These are phyloP conservation scores for Galerucella pusilla DNA, from an alignment of 2,888 invertebrate species.

Conservation along the genomic window DNA sequence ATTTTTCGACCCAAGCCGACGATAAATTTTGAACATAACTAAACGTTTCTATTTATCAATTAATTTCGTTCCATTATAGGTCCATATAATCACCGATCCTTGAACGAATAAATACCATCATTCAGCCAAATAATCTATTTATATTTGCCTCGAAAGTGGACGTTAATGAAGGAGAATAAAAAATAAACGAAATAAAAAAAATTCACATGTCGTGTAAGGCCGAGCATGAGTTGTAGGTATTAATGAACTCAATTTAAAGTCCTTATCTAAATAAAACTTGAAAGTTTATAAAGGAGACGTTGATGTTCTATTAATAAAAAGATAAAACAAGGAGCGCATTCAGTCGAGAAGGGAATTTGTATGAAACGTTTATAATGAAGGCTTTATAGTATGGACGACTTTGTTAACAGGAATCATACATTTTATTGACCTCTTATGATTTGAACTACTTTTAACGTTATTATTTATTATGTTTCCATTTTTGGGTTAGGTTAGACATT, in stretches of 20 bases:
- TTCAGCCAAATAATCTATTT: neutral
- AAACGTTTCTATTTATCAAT: no score
- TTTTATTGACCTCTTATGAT: neutral
- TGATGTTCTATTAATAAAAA: conserved; percentile 33
- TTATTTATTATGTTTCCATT: neutral
- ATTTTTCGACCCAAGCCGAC: no score
- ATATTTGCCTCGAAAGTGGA: neutral
- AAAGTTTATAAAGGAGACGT: conserved; percentile 31
- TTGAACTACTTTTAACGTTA: no score
- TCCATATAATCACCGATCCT: neutral
- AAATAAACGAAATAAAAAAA: neutral
- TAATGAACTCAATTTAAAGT: conserved; percentile 46
- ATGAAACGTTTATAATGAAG: conserved; percentile 46
- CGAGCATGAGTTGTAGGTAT: conserved; percentile 42
- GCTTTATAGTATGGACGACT: neutral
- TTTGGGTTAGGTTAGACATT: no score
- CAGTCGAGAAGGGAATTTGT: conserved; percentile 43
- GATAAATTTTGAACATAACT: no score
- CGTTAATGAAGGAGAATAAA: neutral
- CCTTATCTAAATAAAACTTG: conserved; percentile 36
- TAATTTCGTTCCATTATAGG: no score
- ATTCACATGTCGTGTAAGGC: neutral
- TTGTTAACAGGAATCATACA: neutral
- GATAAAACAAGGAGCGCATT: conserved; percentile 35
- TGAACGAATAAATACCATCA: neutral